A percentile compares a stretch with the other conserved stretches of the same genome.
Conservation (phyloP, 37 sponge, comb jelly and placozoan species). For the Crambe crambe region DNA sequence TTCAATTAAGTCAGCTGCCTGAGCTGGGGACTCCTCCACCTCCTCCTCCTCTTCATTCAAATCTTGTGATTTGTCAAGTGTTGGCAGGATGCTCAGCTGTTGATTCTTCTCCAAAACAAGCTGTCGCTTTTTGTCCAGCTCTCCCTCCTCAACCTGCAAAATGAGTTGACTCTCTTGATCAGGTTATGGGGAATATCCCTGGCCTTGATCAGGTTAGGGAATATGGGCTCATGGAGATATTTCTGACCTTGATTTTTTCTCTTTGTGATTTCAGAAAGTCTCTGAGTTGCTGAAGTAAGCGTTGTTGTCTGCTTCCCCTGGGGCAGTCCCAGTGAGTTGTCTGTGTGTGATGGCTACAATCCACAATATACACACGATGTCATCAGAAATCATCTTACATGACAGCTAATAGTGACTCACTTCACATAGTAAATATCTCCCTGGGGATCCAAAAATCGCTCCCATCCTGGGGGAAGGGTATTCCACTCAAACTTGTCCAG, state of each 20-base stretch:
- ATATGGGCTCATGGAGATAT: neutral
- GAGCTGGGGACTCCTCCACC: neutral
- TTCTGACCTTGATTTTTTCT: slow-evolving; percentile 42
- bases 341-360: slow-evolving; percentile 79
- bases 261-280: slow-evolving; percentile 19
- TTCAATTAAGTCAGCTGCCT: slow-evolving; percentile 31
- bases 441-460: slow-evolving; percentile 31
- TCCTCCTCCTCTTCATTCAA: neutral
- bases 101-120: slow-evolving; percentile 46
- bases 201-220: neutral
- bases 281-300: slow-evolving; percentile 35
- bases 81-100: neutral
- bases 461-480: slow-evolving; percentile 74
- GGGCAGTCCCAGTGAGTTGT: slow-evolving; percentile 80
- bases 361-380: neutral
- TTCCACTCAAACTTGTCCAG: slow-evolving; percentile 69
- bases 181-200: too few species aligned
- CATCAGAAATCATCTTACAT: neutral
- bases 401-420: slow-evolving; percentile 39
- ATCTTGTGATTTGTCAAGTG: neutral
- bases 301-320: slow-evolving; percentile 54
- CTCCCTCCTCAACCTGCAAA: slow-evolving; percentile 37
- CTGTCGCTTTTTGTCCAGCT: slow-evolving; percentile 39
- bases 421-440: slow-evolving; percentile 80
- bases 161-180: neutral